A percentile compares a stretch with the other conserved stretches of the same genome.
These are phyloP conservation scores for Pegea sp. DNA, from an alignment of 23 tunicate genomes.

Conservation along the genomic window DNA sequence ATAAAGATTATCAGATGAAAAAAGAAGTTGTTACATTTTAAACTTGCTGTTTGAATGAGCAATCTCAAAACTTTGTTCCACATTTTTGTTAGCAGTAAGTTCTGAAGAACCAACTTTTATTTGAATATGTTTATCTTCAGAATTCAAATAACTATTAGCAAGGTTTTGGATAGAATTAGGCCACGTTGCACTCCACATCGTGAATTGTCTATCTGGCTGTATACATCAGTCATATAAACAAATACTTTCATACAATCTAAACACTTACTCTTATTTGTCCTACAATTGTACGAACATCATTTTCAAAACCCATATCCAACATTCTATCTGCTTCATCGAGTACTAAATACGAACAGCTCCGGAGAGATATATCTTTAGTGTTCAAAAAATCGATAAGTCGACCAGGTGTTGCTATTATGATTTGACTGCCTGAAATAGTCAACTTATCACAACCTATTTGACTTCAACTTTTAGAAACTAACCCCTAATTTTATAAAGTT, in stretches of 20 bases:
- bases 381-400: constrained; percentile 54
- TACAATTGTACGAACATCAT: constrained; percentile 51
- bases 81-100: constrained; percentile 38
- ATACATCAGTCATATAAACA: not conserved
- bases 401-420: constrained; percentile 69
- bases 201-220: constrained; percentile 82
- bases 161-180: constrained; percentile 54
- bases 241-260: not conserved
- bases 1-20: no score
- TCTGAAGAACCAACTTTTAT: constrained; percentile 60
- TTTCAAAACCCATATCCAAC: constrained; percentile 99
- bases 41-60: constrained; percentile 10
- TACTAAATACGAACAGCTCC: constrained; percentile 39
- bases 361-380: constrained; percentile 12
- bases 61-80: constrained; percentile 33
- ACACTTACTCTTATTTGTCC: constrained; percentile 42
- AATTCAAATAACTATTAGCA: constrained; percentile 20
- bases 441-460: no score
- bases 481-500: constrained; percentile 7
- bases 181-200: constrained; percentile 99
- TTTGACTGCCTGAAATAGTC: constrained; percentile 7
- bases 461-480: no score
- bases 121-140: constrained; percentile 10
- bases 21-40: constrained; percentile 15
- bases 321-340: constrained; percentile 98